Base-by-base conservation (phyloP, 2,888 invertebrate genomes). In the Dromius quadrimaculatus region DNA sequence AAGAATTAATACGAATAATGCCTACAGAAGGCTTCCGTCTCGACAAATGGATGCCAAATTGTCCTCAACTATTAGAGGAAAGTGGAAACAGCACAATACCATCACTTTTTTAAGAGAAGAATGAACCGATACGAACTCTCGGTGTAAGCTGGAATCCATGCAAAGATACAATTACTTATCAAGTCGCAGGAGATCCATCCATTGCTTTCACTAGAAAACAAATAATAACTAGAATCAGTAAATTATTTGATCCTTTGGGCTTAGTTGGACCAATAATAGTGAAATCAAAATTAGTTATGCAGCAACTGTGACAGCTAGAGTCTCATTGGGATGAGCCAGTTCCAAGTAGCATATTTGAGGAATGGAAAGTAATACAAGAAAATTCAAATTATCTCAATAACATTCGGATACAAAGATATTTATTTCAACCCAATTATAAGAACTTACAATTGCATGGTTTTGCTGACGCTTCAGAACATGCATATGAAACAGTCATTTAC, bases 1-100 rank as follows among this genome's bases (percentile, higher is more conserved):
- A 38, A 6, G 38, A 38, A 38, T 38, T 38, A 38, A 38, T n/a
- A n/a, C 38, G n/a, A 38, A 38, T n/a, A 38, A 2, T 38, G n/a
- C 9, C n/a, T 3, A 6, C 38, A 38, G 38, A 4, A 38, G 38
- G 38, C 38, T 38, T 38, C n/a, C 2, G n/a, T 6, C 4, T 38
- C 3, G 4, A 3, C 4, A 38, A 38, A 38, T 38, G 38, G 38
- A 38, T 38, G 38, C n/a, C 38, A 38, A 38, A 38, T n/a, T 6
- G 9, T 3, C 9, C 3, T n/a, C 2, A 38, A 38, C 3, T 38
- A 38, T 6, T 38, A 3, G 5, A 38, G 2, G n/a, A 38, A 2
- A 3, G 38, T 38, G 6, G n/a, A 38, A 3, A 38, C 3, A 11
- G 6, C n/a, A 3, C 3, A 11, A 11, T 2, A 6, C n/a, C 3